Base-by-base conservation (phyloP, 2,113 vertebrate species). In the Pan troglodytes region DNA sequence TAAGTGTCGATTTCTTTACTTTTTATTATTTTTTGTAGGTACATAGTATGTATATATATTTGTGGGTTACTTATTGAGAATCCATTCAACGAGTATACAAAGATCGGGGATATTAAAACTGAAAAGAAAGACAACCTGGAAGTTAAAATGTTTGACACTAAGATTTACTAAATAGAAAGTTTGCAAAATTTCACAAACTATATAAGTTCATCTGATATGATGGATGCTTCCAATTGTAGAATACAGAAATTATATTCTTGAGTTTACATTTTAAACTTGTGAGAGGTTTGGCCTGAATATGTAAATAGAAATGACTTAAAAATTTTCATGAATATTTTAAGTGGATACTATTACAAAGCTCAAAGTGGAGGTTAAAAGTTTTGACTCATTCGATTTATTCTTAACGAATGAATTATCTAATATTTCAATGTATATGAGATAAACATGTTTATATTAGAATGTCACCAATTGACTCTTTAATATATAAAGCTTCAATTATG, bases 381-480 rank as follows among this genome's bases (percentile, higher is more conserved):
- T 93, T 79, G 61, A 43, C 59, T 55, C 4, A 84, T 18, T 7
- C 40, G 25, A 89, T 67, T 72, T 11, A 18, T 89, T 48, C 57
- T 90, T 61, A 95, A 83, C 43, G 90, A 82, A 64, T 61, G 12
- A 90, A 67, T 72, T 20, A 85, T 73, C 38, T 50, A 84, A 93
- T 23, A 94, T 4, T 73, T 85, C 55, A 20, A 32, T 82, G 52
- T 35, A 90, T 38, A 81, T 50, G 50, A 61, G 5, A 68, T 35
- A 64, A 92, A 94, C 38, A 55, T 35, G 27, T 93, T 97, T 73
- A 67, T 52, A 78, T 92, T 25, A 79, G 10, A 83, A 91, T 55
- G 22, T 45, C 2, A 81, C 6, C 12, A 95, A 81, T 81, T 75
- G 32, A 76, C 17, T 91, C 8, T 78, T 80, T 75, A 17, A 72